Evolutionary conservation across 1,140 invertebrate species (phyloP).

Genomic region (Cyrtorhinus lividipennis): DNA sequence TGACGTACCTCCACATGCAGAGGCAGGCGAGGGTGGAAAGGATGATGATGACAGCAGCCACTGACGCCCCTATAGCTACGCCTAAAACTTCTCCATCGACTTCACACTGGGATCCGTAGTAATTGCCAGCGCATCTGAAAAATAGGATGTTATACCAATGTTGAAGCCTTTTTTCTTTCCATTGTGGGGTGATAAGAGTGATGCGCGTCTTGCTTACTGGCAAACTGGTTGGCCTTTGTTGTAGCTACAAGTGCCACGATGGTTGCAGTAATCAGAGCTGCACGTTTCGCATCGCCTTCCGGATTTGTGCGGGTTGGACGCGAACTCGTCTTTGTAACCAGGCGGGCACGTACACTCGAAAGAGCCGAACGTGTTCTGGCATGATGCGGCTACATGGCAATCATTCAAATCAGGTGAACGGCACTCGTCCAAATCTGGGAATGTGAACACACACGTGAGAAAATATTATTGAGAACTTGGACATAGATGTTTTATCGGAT

Average conservation of each 20-base stretch:
- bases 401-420: conserved; percentile 72
- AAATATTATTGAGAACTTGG: conserved; percentile 10
- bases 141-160: no score
- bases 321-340: conserved; percentile 60
- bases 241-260: conserved; percentile 66
- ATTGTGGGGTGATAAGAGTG: no score
- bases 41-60: conserved; percentile 76
- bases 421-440: conserved; percentile 80
- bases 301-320: conserved; percentile 42
- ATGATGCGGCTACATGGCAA: conserved; percentile 73
- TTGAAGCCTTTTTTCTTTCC: no score
- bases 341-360: conserved; percentile 71
- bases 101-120: conserved; percentile 75
- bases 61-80: conserved; percentile 74
- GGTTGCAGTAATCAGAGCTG: conserved; percentile 61
- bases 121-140: conserved; percentile 62
- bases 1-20: conserved; percentile 82
- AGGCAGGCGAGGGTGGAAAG: conserved; percentile 69
- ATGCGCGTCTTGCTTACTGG: conserved; percentile 58
- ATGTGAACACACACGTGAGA: no score
- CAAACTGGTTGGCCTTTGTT: conserved; percentile 55
- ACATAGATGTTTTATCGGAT: background rate
- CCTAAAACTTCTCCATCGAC: conserved; percentile 81
- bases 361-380: conserved; percentile 78
- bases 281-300: conserved; percentile 65